Evolutionary conservation across 2,113 vertebrate species (phyloP), one percentile per base, ranked within the genome.

Genomic region (Oplegnathus fasciatus): DNA sequence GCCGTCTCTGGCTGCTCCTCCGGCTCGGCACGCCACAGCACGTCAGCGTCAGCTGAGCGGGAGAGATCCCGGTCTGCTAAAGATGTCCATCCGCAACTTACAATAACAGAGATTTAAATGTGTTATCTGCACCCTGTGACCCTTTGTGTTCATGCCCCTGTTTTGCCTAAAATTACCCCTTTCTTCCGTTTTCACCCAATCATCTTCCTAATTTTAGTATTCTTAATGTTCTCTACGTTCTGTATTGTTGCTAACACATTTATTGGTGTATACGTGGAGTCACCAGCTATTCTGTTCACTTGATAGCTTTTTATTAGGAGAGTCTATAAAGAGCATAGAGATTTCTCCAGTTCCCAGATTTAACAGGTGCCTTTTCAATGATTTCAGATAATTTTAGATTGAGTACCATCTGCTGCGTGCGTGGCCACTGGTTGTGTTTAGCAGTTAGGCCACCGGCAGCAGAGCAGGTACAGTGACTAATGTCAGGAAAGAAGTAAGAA

Each of bases 21-120:
- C 44, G 48, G 89, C 84, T 71, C 52, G 0, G 24, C 60, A 83
- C 55, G 88, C 75, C 89, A 87, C 72, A 71, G 6, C 80, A 8
- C 2, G 57, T 91, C 86, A 88, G 55, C 85, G 0, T 92, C 89
- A 90, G 44, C 73, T 0, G 18, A 44, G 70, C 17, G 20, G 22
- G 40, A 60, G 62, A 64, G 26, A 75, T 67, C 66, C 42, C 34
- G 10, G 60, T 26, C 42, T 48, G 52, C 37, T 20, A 1, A 62
- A 52, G 24, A 71, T 9, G 18, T 75, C 50, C 55, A 60, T 34
- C 64, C 50, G 40, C 34, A 6, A 1, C 40, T 28, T 4, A 17
- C 40, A 42, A 69, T 9, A 72, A 48, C 54, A 24, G 10, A 6
- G 22, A 52, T 22, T 69, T 0, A 58, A 66, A 54, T 58, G 30